These are phyloP conservation scores for Lophotriccus pileatus DNA, from an alignment of 2,797 vertebrate genomes.

Conservation along the genomic window DNA sequence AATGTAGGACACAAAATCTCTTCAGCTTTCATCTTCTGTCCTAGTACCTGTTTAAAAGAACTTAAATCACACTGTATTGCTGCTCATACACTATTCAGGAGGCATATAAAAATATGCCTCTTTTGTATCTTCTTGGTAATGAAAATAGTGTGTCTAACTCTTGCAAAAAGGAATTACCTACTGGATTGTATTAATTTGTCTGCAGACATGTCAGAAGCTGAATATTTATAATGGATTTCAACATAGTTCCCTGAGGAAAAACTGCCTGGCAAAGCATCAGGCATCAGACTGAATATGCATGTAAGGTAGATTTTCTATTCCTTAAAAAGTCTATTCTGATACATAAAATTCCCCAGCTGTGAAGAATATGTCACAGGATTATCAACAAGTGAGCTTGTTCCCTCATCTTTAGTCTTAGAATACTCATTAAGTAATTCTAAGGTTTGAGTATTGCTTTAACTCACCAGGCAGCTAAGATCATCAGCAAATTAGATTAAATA, in stretches of 20 bases:
- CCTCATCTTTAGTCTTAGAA: background rate
- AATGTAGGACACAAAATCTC: background rate
- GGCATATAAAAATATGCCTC: background rate
- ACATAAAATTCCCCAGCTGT: background rate
- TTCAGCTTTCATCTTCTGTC: background rate
- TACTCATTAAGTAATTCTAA: background rate
- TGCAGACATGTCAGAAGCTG: background rate
- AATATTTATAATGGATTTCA: constrained; percentile 38
- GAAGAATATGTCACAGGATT: background rate
- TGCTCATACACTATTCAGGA: background rate
- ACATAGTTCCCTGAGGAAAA: constrained; percentile 1
- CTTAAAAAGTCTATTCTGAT: background rate
- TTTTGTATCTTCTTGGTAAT: background rate
- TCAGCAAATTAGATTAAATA: background rate
- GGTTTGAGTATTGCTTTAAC: background rate
- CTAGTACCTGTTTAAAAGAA: background rate
- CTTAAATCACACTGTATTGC: background rate
- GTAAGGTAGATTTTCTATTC: background rate
- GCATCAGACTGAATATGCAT: background rate
- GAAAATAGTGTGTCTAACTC: background rate
- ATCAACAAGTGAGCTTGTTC: background rate
- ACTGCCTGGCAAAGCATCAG: background rate
- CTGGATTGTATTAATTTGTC: constrained; percentile 12
- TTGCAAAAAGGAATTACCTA: background rate
- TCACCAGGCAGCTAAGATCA: background rate